Evolutionary conservation across 2,888 invertebrate genomes (phyloP).

Genomic region (Heliconius charithonia): DNA sequence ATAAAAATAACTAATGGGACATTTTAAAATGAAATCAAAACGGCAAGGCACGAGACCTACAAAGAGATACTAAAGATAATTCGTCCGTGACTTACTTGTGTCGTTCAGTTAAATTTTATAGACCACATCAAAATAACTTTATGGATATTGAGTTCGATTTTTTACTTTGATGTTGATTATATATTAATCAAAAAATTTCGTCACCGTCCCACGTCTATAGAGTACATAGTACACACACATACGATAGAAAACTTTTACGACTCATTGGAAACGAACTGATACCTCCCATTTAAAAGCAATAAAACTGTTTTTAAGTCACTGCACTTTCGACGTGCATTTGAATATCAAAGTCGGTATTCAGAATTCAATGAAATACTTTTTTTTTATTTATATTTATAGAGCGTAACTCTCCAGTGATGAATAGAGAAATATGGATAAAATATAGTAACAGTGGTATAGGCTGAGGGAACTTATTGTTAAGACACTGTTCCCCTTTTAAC

Average conservation of each 20-base stretch:
- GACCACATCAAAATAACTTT: constrained; percentile 42
- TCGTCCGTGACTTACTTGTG: constrained; percentile 22
- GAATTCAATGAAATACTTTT: background rate
- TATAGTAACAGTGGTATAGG: background rate
- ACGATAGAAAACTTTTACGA: constrained; percentile 41
- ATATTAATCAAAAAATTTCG: constrained; percentile 48
- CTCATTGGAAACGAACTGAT: constrained; percentile 62
- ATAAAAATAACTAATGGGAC: background rate
- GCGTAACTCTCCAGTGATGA: background rate
- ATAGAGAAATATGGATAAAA: background rate
- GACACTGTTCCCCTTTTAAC: background rate
- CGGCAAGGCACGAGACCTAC: background rate
- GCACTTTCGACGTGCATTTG: constrained; percentile 41
- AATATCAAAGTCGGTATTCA: constrained; percentile 9
- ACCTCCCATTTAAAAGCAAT: constrained; percentile 77
- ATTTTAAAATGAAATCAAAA: background rate
- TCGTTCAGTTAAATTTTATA: constrained; percentile 38
- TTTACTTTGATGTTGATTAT: constrained; percentile 40
- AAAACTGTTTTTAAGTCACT: constrained; percentile 73
- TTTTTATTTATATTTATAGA: background rate
- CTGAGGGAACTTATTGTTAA: background rate
- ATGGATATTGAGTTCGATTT: constrained; percentile 42
- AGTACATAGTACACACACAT: constrained; percentile 40
- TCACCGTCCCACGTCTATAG: constrained; percentile 41
- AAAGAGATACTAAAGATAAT: constrained; percentile 26